Percentiles rank a stretch among this genome's conserved stretches.
Evolutionary conservation across 2,888 invertebrate species (phyloP).

Genomic region (Hirtodrosophila alboralis): DNA sequence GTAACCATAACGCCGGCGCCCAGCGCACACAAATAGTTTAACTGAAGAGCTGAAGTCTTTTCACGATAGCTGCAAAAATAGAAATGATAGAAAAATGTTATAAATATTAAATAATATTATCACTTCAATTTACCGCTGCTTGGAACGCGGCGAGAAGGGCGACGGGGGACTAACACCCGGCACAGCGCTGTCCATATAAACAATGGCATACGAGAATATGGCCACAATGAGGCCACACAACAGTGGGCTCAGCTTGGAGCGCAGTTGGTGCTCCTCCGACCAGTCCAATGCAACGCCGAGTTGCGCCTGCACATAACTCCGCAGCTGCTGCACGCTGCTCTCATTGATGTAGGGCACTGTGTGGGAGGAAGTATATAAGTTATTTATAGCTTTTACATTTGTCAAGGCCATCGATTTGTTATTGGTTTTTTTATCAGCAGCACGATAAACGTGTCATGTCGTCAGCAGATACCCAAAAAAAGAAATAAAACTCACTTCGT

Average conservation of each 20-base stretch:
- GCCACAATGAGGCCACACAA: conserved; percentile 85
- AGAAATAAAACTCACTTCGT: not conserved
- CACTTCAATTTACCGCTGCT: conserved; percentile 82
- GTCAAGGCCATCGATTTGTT: conserved; percentile 38
- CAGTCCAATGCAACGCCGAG: conserved; percentile 66
- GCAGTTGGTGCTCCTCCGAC: conserved; percentile 67
- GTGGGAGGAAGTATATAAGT: conserved; percentile 20
- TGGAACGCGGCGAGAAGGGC: conserved; percentile 85
- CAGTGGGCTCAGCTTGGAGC: conserved; percentile 67
- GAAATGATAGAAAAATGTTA: not conserved
- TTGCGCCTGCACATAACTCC: conserved; percentile 62
- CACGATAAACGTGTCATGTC: conserved; percentile 24
- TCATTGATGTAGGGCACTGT: conserved; percentile 73
- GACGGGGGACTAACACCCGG: conserved; percentile 87
- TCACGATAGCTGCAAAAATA: conserved; percentile 73
- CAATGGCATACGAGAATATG: conserved; percentile 86
- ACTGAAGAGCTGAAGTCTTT: conserved; percentile 81
- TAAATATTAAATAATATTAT: not conserved
- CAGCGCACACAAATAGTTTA: conserved; percentile 85
- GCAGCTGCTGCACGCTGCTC: conserved; percentile 61
- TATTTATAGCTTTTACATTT: conserved; percentile 32
- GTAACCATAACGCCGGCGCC: conserved; percentile 84
- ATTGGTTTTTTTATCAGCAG: conserved; percentile 21
- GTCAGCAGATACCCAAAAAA: conserved; percentile 8
- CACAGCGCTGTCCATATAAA: conserved; percentile 87